Base-by-base conservation (phyloP, 1,140 invertebrate species). In the Calycopis cecrops region DNA sequence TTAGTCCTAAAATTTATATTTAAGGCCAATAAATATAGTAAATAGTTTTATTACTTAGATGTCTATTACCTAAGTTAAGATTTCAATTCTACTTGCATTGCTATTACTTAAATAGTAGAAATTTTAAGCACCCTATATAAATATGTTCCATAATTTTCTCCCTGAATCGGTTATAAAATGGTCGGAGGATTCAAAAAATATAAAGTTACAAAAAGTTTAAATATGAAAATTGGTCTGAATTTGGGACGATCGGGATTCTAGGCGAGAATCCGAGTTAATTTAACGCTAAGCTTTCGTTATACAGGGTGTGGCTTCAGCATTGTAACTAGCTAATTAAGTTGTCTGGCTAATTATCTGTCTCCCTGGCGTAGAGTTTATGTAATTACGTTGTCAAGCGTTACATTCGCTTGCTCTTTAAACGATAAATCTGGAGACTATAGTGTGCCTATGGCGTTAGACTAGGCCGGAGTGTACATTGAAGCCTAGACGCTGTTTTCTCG, bases 21-120 rank as follows among this genome's bases (percentile, higher is more conserved):
- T 40, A 40, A 40, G 38, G 38, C 38, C 38, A 40, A 40, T n/a
- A 40, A 37, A 37, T 37, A 40, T 40, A 11, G 12, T 40, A 40
- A 40, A n/a, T 6, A n/a, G 9, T 14, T 40, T n/a, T n/a, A n/a
- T 14, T 40, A 40, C 9, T 40, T 40, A 40, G 38, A 40, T 14
- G 4, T 14, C 38, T 40, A 40, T n/a, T 11, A 40, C 8, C 38
- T 47, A 48, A n/a, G n/a, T n/a, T n/a, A n/a, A 61, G 52, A 69
- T 53, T 68, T 77, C 73, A 76, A 78, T 75, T 76, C 73, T 72
- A 74, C 65, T 50, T 61, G 75, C 71, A 72, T 72, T 75, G 72
- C 71, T 65, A 57, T 62, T 44, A 59, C 58, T 55, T 48, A 55
- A 54, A 58, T 57, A 63, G 62, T n/a, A n/a, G n/a, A n/a, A 69